Conservation (phyloP, 2,797 vertebrate genomes). For the Octomys mimax region DNA sequence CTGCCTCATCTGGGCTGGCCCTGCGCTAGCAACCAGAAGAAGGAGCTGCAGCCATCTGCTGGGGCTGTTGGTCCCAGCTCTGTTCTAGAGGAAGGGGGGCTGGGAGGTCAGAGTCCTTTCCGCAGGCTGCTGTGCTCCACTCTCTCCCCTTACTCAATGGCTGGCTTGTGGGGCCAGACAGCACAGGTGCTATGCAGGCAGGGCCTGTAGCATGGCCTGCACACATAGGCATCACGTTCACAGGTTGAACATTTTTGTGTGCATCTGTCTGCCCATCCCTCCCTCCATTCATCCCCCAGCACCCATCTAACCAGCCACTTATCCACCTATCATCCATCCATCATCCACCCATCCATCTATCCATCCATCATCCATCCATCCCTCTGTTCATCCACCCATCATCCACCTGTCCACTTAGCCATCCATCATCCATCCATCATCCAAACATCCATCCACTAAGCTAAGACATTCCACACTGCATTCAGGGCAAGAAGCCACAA, state of each 20-base stretch:
- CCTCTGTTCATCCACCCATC: not conserved
- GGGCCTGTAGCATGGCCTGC: not conserved
- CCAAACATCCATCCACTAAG: not conserved
- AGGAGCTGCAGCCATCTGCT: not conserved
- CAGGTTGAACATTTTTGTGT: not conserved
- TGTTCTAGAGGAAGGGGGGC: not conserved
- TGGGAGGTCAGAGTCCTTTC: fast-evolving
- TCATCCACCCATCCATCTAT: not conserved
- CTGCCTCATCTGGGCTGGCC: not conserved
- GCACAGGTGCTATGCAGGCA: not conserved
- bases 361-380: not conserved
- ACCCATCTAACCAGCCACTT: not conserved
- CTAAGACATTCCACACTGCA: too few relatives aligned
- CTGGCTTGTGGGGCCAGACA: not conserved
- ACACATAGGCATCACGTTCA: not conserved
- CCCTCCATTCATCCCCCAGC: not conserved
- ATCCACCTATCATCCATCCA: not conserved
- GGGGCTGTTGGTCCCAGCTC: fast-evolving
- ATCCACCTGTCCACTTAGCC: not conserved
- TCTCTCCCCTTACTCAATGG: too few relatives aligned
- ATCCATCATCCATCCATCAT: not conserved
- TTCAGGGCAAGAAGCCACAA: not conserved
- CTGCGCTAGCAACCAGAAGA: not conserved
- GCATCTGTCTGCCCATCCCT: not conserved
- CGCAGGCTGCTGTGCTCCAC: not conserved